Percentiles rank a stretch among this genome's conserved stretches.
These are phyloP conservation scores for Lucilia cuprina DNA, from an alignment of 1,140 invertebrate species.

Conservation along the genomic window DNA sequence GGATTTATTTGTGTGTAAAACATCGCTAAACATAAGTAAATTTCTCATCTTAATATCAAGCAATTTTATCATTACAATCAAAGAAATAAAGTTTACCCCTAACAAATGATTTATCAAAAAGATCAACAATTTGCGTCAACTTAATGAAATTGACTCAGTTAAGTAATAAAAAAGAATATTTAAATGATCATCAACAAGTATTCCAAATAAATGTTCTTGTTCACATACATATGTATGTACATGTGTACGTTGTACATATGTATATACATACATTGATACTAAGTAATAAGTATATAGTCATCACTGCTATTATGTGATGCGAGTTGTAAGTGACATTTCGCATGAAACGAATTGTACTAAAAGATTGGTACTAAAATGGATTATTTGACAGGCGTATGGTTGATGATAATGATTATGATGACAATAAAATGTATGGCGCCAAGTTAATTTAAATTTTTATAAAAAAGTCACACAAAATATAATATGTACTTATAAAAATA, in stretches of 20 bases:
- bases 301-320: not conserved
- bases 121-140: not conserved
- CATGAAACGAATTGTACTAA: not conserved
- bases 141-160: too few relatives aligned
- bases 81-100: not conserved
- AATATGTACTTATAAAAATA: conserved; percentile 1
- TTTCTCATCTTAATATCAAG: too few relatives aligned
- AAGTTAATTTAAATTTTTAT: not conserved
- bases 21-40: too few relatives aligned
- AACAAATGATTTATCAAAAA: not conserved
- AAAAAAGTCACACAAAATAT: not conserved
- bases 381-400: not conserved
- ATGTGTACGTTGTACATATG: too few relatives aligned
- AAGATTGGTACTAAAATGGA: not conserved
- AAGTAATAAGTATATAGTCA: too few relatives aligned
- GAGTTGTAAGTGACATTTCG: not conserved
- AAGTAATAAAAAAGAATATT: not conserved
- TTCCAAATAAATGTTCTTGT: not conserved
- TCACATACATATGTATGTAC: not conserved
- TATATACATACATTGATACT: too few relatives aligned
- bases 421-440: conserved; percentile 13
- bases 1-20: too few relatives aligned
- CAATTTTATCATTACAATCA: too few relatives aligned
- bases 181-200: not conserved
- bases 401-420: conserved; percentile 16